Conservation (phyloP, 2,888 invertebrate genomes). For the Dynastes tityus region DNA sequence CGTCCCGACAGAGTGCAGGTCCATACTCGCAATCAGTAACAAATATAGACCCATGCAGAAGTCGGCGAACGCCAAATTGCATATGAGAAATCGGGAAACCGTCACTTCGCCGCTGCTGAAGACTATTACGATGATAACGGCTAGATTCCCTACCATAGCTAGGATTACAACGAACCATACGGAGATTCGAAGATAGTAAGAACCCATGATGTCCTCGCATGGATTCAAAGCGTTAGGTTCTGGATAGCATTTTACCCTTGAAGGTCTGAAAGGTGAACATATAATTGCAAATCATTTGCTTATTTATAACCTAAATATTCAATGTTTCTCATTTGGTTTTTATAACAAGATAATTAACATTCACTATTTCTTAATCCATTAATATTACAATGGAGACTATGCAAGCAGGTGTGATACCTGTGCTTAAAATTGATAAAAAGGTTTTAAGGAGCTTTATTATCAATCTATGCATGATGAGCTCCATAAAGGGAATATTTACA, state of each 20-base stretch:
- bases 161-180: slow-evolving; percentile 91
- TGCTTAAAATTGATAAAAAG: too few species aligned
- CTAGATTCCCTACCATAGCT: slow-evolving; percentile 87
- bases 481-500: too few species aligned
- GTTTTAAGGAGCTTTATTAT: too few species aligned
- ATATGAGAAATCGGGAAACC: slow-evolving; percentile 83
- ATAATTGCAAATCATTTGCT: too few species aligned
- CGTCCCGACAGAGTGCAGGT: slow-evolving; percentile 86
- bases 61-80: slow-evolving; percentile 91
- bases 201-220: slow-evolving; percentile 93
- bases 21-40: slow-evolving; percentile 87
- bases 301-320: too few species aligned
- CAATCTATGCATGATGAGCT: too few species aligned
- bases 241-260: slow-evolving; percentile 80
- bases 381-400: too few species aligned
- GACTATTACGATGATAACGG: slow-evolving; percentile 85
- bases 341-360: too few species aligned
- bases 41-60: slow-evolving; percentile 90
- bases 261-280: slow-evolving; percentile 63
- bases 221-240: slow-evolving; percentile 88
- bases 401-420: too few species aligned
- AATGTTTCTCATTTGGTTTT: too few species aligned
- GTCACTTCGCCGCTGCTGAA: slow-evolving; percentile 75
- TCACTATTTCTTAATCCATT: too few species aligned
- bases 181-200: slow-evolving; percentile 82